These are phyloP conservation scores for Rhagonycha lutea DNA, from an alignment of 2,888 invertebrate genomes.

Conservation along the genomic window DNA sequence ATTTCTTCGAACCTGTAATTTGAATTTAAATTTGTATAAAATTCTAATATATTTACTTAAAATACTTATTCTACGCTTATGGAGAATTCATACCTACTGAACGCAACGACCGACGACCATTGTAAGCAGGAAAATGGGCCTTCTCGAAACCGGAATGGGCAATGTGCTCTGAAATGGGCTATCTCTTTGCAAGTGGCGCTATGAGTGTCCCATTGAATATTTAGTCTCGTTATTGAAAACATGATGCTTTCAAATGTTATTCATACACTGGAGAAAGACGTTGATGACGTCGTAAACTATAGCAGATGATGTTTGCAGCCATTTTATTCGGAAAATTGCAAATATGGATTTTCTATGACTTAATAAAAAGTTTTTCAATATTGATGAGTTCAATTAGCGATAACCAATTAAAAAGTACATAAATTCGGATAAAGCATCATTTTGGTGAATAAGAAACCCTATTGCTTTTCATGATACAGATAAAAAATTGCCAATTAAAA, in stretches of 20 bases:
- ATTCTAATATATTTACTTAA: conserved; percentile 37
- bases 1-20: conserved; percentile 40
- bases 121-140: conserved; percentile 51
- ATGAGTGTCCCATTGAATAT: conserved; percentile 54
- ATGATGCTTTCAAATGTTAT: conserved; percentile 50
- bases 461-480: background rate
- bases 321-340: background rate
- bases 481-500: background rate
- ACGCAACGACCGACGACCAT: conserved; percentile 53
- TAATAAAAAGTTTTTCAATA: background rate
- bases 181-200: conserved; percentile 45
- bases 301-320: conserved; percentile 19
- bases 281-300: conserved; percentile 45
- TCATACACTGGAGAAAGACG: conserved; percentile 48
- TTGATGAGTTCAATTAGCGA: background rate
- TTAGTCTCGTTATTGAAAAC: conserved; percentile 55
- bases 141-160: conserved; percentile 53
- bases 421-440: background rate
- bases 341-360: background rate
- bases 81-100: conserved; percentile 47
- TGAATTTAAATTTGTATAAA: conserved; percentile 45
- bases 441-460: background rate
- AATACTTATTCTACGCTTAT: conserved; percentile 44
- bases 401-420: background rate
- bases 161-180: conserved; percentile 51